Evolutionary conservation across 2,797 vertebrate genomes (phyloP).

Genomic region (Calcarius lapponicus): DNA sequence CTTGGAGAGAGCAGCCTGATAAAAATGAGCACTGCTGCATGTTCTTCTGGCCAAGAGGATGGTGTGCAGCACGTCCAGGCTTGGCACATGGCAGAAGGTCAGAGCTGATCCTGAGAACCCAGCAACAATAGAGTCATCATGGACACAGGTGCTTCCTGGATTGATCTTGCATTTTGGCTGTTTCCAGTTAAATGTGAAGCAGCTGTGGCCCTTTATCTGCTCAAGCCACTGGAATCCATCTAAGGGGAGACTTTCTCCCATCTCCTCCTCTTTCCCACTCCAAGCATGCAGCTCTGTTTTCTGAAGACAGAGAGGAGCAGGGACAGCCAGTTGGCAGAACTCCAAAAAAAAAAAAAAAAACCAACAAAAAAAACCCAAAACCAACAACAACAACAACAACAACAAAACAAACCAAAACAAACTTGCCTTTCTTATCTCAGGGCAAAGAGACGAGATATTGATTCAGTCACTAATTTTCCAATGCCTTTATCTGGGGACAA

Average conservation of each 20-base stretch:
- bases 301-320: conserved; percentile 1
- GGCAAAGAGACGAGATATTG: conserved; percentile 40
- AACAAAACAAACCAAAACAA: background rate
- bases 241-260: conserved; percentile 22
- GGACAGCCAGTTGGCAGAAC: conserved; percentile 41
- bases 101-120: conserved; percentile 31
- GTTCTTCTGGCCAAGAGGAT: background rate
- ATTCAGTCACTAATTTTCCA: conserved; percentile 42
- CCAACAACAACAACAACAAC: too few relatives aligned
- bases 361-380: background rate
- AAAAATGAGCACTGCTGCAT: background rate
- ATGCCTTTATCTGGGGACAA: background rate
- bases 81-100: background rate
- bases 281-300: background rate
- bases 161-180: conserved; percentile 65
- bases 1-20: background rate
- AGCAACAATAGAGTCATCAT: conserved; percentile 60
- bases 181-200: conserved; percentile 76
- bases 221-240: conserved; percentile 58
- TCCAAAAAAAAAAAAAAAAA: background rate
- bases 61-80: background rate
- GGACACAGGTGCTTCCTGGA: conserved; percentile 78
- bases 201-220: conserved; percentile 73
- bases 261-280: background rate
- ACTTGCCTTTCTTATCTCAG: conserved; percentile 44